Percentiles rank a stretch among this genome's conserved stretches.
Evolutionary conservation across 2,888 invertebrate genomes (phyloP).

Genomic region (Zeuzera pyrina): DNA sequence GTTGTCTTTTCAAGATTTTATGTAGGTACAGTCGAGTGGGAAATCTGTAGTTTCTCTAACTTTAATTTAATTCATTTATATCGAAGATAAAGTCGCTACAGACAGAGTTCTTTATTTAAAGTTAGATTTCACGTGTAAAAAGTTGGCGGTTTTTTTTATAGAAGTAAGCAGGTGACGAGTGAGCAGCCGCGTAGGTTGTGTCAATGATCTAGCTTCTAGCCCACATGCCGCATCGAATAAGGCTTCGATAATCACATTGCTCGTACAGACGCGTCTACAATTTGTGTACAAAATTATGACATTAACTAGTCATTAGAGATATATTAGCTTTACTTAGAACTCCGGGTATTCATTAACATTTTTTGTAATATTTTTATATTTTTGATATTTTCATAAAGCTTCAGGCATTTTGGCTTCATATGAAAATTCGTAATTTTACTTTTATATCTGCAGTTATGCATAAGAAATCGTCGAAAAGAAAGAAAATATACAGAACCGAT

Average conservation of each 20-base stretch:
- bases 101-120: slow-evolving; percentile 36
- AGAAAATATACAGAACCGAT: too few relatives aligned
- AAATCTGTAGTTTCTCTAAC: slow-evolving; percentile 12
- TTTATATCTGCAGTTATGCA: too few relatives aligned
- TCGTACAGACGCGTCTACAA: slow-evolving; percentile 33
- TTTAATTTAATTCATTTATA: background rate
- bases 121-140: slow-evolving; percentile 54
- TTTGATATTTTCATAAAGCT: too few relatives aligned
- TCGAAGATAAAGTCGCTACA: background rate
- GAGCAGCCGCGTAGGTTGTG: slow-evolving; percentile 61
- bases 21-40: slow-evolving; percentile 15
- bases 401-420: too few relatives aligned
- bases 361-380: too few relatives aligned
- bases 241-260: slow-evolving; percentile 63
- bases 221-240: slow-evolving; percentile 69
- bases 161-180: slow-evolving; percentile 61
- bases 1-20: slow-evolving; percentile 24
- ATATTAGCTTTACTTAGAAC: too few relatives aligned
- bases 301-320: too few relatives aligned
- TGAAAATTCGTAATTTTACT: too few relatives aligned
- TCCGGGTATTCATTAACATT: too few relatives aligned
- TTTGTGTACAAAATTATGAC: too few relatives aligned
- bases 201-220: slow-evolving; percentile 69
- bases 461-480: too few relatives aligned
- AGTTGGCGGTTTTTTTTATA: slow-evolving; percentile 39